Evolutionary conservation across 2,113 vertebrate species (phyloP).

Genomic region (Phainopepla nitens): DNA sequence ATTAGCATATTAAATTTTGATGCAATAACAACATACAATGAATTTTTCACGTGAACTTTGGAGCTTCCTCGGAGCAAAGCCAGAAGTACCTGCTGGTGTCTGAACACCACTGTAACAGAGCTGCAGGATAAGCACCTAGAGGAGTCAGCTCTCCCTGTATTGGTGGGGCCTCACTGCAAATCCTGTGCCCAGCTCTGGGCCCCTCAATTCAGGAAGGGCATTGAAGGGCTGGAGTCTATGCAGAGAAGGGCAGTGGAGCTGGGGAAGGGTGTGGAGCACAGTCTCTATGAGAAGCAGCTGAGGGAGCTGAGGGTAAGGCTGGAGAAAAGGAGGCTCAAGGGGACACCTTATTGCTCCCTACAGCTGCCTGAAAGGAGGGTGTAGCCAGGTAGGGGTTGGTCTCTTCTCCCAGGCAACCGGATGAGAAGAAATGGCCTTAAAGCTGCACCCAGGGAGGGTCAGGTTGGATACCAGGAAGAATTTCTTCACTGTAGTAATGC

Average conservation of each 20-base stretch:
- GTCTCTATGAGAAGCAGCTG: neutral
- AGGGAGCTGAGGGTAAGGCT: neutral
- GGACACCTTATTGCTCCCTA: neutral
- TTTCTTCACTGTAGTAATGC: neutral
- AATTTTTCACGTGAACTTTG: neutral
- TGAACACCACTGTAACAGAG: neutral
- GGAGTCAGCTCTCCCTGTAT: neutral
- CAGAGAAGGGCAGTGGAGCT: neutral
- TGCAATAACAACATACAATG: neutral
- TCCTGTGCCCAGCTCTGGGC: neutral
- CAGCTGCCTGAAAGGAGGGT: neutral
- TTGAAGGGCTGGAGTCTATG: fast-evolving
- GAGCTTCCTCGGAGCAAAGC: neutral
- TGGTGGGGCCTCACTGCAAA: neutral
- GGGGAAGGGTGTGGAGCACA: neutral
- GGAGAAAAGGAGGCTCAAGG: neutral
- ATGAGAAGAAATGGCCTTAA: neutral
- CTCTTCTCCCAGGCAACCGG: neutral
- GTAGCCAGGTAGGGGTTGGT: too few species aligned
- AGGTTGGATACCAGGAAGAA: neutral
- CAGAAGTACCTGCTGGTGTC: neutral
- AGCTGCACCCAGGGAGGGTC: neutral
- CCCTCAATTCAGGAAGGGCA: neutral
- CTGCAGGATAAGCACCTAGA: neutral
- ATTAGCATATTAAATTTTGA: neutral